Percentiles rank a stretch among this genome's conserved stretches.
phyloP scores from a whole-genome alignment of 2,797 vertebrate genomes.

The Xyrichtys novacula region DNA sequence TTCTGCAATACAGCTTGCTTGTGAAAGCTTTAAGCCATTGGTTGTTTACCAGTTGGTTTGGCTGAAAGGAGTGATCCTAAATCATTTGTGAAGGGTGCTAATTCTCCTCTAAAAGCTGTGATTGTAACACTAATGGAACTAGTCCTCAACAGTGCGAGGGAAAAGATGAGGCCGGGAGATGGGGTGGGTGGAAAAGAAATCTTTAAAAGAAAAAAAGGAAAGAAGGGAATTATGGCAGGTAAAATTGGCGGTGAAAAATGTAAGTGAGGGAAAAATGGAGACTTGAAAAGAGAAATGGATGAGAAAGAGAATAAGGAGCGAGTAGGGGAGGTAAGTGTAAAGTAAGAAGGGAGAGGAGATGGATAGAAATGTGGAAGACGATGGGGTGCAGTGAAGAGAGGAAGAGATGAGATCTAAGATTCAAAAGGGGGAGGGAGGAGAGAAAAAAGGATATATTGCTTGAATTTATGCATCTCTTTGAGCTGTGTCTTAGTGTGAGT shows the following conservation, averaged over 20 bases:
- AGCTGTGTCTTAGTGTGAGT: constrained; percentile 23
- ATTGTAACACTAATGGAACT: constrained; percentile 44
- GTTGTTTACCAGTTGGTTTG: constrained; percentile 54
- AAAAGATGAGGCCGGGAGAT: constrained; percentile 17
- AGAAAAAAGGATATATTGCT: constrained; percentile 29
- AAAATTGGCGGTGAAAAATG: constrained; percentile 38
- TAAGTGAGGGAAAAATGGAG: constrained; percentile 18
- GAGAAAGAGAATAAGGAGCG: constrained; percentile 30
- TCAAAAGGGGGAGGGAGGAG: constrained; percentile 4
- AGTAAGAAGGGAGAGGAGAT: constrained; percentile 33
- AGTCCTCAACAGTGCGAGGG: constrained; percentile 14
- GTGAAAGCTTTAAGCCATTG: not conserved
- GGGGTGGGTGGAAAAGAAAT: not conserved
- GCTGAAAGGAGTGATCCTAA: constrained; percentile 45
- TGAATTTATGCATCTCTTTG: not conserved
- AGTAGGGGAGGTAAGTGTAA: constrained; percentile 16
- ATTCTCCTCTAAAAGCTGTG: constrained; percentile 65
- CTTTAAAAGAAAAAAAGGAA: constrained; percentile 8
- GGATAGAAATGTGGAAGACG: constrained; percentile 36
- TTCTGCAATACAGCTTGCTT: constrained; percentile 20
- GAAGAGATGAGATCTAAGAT: constrained; percentile 23
- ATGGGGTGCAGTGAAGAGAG: constrained; percentile 23
- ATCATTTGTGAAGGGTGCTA: constrained; percentile 62
- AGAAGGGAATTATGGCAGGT: constrained; percentile 22
- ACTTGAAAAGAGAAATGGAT: constrained; percentile 39